A percentile compares a stretch with the other conserved stretches of the same genome.
These are phyloP conservation scores for Thamnaconus septentrionalis DNA, from an alignment of 2,113 vertebrate genomes.

Conservation along the genomic window DNA sequence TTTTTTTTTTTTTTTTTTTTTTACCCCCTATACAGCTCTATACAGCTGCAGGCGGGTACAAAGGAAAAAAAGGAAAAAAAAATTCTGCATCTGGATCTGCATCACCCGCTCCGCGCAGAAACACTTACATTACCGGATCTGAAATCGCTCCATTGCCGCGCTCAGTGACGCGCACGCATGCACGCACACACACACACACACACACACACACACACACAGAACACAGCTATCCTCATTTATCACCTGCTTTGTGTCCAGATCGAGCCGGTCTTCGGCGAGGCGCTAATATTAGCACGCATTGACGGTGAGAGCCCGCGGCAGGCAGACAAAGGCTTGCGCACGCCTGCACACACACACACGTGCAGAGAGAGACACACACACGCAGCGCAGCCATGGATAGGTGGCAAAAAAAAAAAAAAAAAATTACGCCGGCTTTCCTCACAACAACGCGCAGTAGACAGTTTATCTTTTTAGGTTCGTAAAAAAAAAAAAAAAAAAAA, in stretches of 20 bases:
- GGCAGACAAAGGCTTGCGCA: constrained; percentile 47
- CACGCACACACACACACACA: constrained; percentile 1
- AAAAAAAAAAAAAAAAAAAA: no score
- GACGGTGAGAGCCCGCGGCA: constrained; percentile 42
- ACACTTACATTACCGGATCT: constrained; percentile 26
- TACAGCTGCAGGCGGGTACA: constrained; percentile 34
- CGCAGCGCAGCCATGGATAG: no score
- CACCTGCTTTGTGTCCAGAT: constrained; percentile 69
- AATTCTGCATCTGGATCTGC: constrained; percentile 66
- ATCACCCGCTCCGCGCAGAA: background rate
- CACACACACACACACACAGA: constrained; percentile 40
- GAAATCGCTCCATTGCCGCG: constrained; percentile 7
- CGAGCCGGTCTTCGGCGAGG: constrained; percentile 58
- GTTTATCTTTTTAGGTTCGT: no score
- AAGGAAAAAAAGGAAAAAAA: constrained; percentile 38
- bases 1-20: constrained; percentile 34
- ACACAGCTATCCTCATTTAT: constrained; percentile 59
- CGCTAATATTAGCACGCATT: constrained; percentile 75
- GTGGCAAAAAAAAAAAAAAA: background rate
- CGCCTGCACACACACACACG: background rate
- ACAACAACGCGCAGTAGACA: background rate
- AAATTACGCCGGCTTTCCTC: background rate
- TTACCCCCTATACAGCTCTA: constrained; percentile 56
- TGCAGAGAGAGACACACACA: background rate
- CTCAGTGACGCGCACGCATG: no score